phyloP scores from a whole-genome alignment of 2,797 vertebrate species.

The Muscicapa striata region DNA sequence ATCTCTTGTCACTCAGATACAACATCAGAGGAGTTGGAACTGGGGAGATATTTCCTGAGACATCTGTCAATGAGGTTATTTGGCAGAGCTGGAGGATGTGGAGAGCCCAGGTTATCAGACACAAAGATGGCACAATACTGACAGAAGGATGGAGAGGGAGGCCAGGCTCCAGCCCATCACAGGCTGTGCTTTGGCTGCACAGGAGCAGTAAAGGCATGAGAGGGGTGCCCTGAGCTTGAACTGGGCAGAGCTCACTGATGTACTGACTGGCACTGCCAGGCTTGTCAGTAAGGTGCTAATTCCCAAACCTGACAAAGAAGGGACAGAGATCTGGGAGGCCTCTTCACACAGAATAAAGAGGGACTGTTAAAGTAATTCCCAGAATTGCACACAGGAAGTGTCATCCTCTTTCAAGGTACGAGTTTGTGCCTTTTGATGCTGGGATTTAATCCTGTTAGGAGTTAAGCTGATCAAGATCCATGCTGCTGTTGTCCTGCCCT shows the following conservation, averaged over 20 bases:
- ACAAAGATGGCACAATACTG: not conserved
- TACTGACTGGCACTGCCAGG: not conserved
- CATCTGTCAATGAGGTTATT: not conserved
- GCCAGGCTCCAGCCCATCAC: not conserved
- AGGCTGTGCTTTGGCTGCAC: not conserved
- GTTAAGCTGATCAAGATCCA: not conserved
- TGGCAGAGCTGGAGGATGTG: not conserved
- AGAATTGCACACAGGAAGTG: not conserved
- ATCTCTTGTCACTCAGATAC: not conserved
- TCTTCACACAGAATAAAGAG: not conserved
- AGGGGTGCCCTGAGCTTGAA: not conserved
- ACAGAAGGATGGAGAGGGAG: not conserved
- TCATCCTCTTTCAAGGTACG: not conserved
- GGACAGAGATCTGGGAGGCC: not conserved
- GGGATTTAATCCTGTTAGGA: not conserved
- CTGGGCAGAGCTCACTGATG: not conserved
- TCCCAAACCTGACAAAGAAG: not conserved
- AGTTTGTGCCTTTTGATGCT: not conserved
- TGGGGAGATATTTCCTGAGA: not conserved
- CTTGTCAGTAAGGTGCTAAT: not conserved
- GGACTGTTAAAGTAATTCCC: not conserved
- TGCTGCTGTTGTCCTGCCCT: not conserved
- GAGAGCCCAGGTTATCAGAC: not conserved
- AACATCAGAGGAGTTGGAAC: not conserved
- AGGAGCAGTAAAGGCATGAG: accelerated